Base-by-base conservation (phyloP, 2,888 invertebrate genomes). In the Drosophila barbarae region DNA sequence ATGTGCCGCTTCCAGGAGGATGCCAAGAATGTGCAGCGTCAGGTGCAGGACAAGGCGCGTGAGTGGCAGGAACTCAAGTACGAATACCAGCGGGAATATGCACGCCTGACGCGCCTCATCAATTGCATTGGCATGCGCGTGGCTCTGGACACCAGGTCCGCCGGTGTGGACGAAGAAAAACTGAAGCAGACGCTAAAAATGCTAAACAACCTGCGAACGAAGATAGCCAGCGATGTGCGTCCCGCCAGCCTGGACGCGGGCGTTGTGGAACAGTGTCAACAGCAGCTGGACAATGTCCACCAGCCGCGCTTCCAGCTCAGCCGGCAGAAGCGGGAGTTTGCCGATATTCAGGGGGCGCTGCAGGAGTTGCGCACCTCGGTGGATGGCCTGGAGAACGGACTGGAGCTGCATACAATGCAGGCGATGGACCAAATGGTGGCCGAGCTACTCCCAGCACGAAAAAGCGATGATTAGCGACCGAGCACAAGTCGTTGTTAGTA, bases 1-100 rank as follows among this genome's bases (percentile, higher is more conserved):
- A 15, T 79, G 3, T 85, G 82, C n/a, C 87, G 87, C 1, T 84
- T 77, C 28, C 60, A 54, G 5, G 88, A 88, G 0, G 83, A 85
- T 21, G 68, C 71, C 7, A 64, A 69, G 0, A 72, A 79, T 12
- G 68, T 87, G 13, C 72, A 71, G 1, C 85, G 84, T 2, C 83
- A 86, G 23, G 72, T 88, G 7, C 87, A 88, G 13, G 88, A 88
- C 13, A 77, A 85, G 30, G 72, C 65, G 1, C 79, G 74, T 7
- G 60, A 65, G 12, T 84, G 78, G 57, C 35, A 76, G 13, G 86
- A 86, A 21, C 66, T 69, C 4, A 86, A 85, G 30, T 52, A 32
- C 5, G 87, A 88, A 34, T 88, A 87, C 55, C 35, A 70, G 2
- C 58, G 38, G 10, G 66, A 78, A 15, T 86, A 79, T 18, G 47